These are phyloP conservation scores for Harpalus rubripes DNA, from an alignment of 2,888 invertebrate genomes.

Conservation along the genomic window DNA sequence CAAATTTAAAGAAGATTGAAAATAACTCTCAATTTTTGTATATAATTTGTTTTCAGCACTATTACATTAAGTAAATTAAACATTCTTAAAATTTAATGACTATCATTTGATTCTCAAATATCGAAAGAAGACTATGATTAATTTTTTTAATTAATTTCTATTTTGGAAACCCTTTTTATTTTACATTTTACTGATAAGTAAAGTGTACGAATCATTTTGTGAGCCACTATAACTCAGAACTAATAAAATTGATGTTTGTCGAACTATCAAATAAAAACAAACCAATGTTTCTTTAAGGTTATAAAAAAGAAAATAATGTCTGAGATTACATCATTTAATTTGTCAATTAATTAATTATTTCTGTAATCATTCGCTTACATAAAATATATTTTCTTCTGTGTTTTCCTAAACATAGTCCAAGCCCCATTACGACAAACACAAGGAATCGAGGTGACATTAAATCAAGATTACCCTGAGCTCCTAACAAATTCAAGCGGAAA, in stretches of 20 bases:
- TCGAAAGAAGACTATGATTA: too few species aligned
- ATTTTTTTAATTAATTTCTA: too few species aligned
- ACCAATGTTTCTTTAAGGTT: not conserved
- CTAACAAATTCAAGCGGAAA: conserved; percentile 29
- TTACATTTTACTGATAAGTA: too few species aligned
- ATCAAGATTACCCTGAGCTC: conserved; percentile 19
- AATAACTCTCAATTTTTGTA: too few species aligned
- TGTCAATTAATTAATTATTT: conserved; percentile 3
- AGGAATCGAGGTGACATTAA: conserved; percentile 7
- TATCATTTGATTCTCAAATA: too few species aligned
- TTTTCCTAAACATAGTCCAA: not conserved
- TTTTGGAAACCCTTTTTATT: too few species aligned
- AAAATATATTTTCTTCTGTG: not conserved
- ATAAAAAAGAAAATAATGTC: conserved; percentile 1
- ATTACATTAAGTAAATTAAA: too few species aligned
- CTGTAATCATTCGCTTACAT: not conserved
- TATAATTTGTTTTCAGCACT: too few species aligned
- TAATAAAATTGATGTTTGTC: not conserved
- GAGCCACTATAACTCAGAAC: too few species aligned
- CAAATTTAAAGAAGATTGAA: too few species aligned
- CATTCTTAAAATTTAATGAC: too few species aligned
- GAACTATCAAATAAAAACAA: not conserved
- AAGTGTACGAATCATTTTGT: too few species aligned
- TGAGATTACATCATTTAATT: not conserved
- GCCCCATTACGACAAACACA: not conserved